Percentiles rank a stretch among this genome's conserved stretches.
Evolutionary conservation across 2,113 vertebrate species (phyloP).

Genomic region (Pteropus alecto): DNA sequence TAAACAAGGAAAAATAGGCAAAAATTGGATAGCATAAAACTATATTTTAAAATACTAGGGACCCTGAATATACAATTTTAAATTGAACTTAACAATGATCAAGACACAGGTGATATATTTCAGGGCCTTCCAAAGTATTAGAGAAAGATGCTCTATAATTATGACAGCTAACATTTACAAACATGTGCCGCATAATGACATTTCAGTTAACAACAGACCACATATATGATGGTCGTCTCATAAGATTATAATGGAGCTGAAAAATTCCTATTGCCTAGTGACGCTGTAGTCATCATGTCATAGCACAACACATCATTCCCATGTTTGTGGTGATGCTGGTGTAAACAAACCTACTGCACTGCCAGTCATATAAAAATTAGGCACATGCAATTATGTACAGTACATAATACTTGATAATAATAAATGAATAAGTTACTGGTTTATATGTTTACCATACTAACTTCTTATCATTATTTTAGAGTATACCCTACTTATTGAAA

Average conservation of each 20-base stretch:
- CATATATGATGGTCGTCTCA: neutral
- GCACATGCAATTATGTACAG: no score
- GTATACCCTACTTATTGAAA: neutral
- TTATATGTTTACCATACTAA: no score
- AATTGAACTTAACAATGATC: neutral
- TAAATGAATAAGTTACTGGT: no score
- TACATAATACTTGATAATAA: no score
- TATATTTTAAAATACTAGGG: neutral
- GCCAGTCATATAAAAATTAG: no score
- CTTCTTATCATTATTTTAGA: neutral
- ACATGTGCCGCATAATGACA: no score
- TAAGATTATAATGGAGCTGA: neutral
- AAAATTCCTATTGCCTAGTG: neutral
- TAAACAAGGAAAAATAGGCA: neutral
- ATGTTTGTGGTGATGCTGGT: no score
- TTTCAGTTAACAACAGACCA: no score
- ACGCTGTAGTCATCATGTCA: no score
- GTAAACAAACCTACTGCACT: no score
- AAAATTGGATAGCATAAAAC: neutral
- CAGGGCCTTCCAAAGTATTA: neutral
- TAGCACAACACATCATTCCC: no score
- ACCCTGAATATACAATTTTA: neutral
- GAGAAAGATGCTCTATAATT: neutral
- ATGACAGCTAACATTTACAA: neutral
- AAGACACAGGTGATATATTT: neutral